Base-by-base conservation (phyloP, 2,888 invertebrate species). In the Caenorhabditis sp. region DNA sequence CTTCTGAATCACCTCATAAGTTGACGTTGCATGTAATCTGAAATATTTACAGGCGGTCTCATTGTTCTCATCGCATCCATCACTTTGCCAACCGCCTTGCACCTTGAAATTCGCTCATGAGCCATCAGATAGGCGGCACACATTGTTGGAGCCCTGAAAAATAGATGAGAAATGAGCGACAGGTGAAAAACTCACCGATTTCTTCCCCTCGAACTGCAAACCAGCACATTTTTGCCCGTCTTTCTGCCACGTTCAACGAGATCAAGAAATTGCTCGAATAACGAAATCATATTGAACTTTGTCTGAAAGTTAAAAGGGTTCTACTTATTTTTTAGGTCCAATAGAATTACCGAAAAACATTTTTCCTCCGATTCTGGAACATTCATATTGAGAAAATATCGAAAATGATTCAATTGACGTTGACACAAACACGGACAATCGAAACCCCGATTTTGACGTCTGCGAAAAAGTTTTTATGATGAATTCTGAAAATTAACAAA, bases 51-150 rank as follows among this genome's bases (percentile, higher is more conserved):
- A n/a, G 83, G 82, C 7, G 85, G 85, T 26, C 85, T 76, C 77
- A 78, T 83, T 10, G 80, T 71, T 36, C 70, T 65, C 83, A 84
- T 83, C 62, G 77, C 67, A 43, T 74, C 58, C n/a, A 72, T 63
- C 38, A 85, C 80, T 59, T 77, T 74, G 10, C 65, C 71, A 8
- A 85, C 77, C 3, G 85, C 85, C 56, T 72, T 73, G 20, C 81
- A 70, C 5, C 85, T 62, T 1, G 84, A 78, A 26, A 83, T 67
- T 26, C 76, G 68, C 58, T 85, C 75, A 14, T 69, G 70, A 52
- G 78, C 64, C 85, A 85, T 85, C 52, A 85, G 56, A 54, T 85
- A 84, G 20, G 85, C 85, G 38, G 84, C 82, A 8, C 81, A 84
- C 57, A 85, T 85, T 14, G 85, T 83, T 8, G 85, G 85, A 1